Evolutionary conservation across 2,113 vertebrate species (phyloP).

Genomic region (Cyrtonyx montezumae): DNA sequence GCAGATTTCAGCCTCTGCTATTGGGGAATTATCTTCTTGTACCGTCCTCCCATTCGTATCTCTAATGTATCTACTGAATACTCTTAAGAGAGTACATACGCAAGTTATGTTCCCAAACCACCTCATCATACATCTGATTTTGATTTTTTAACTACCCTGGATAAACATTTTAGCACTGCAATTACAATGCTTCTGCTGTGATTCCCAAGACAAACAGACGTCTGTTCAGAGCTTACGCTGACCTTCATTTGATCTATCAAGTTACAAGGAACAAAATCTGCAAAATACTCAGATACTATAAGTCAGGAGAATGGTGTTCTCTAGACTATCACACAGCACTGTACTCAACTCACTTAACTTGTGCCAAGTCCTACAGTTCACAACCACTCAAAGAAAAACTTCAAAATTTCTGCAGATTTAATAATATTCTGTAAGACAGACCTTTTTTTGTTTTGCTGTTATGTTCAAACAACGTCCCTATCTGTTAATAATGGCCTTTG

Average conservation of each 20-base stretch:
- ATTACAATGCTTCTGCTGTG: background rate
- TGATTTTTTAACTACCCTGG: background rate
- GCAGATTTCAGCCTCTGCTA: background rate
- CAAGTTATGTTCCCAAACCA: background rate
- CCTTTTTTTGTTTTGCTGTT: background rate
- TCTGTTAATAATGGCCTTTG: background rate
- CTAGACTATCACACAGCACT: background rate
- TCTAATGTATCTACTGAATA: background rate
- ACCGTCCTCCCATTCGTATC: background rate
- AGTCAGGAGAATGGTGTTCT: background rate
- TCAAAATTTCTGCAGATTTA: background rate
- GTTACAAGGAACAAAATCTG: background rate
- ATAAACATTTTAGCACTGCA: background rate
- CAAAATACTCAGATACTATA: background rate
- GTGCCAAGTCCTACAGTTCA: background rate
- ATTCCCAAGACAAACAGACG: background rate
- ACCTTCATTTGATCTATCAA: background rate
- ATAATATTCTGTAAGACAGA: background rate
- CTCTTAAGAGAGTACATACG: background rate
- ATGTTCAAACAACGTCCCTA: background rate
- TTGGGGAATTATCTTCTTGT: background rate
- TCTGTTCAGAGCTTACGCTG: background rate
- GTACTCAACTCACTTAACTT: background rate
- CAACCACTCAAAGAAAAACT: background rate
- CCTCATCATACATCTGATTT: background rate